Evolutionary conservation across 2,113 vertebrate species (phyloP), one percentile per base, ranked within the genome.

Genomic region (Mohoua ochrocephala): DNA sequence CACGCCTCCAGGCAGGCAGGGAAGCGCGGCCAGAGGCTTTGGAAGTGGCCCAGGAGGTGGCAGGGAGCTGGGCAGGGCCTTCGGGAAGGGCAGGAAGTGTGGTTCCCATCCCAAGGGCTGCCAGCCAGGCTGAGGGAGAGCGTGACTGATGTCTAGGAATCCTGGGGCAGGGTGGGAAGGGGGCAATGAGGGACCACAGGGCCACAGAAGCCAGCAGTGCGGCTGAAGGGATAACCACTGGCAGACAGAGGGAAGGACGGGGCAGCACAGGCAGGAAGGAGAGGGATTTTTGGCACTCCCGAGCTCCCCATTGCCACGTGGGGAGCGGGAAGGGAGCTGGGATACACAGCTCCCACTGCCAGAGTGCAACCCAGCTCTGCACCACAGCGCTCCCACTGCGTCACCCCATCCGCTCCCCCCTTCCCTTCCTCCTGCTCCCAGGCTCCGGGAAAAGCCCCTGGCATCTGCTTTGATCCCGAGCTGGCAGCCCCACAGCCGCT

Each of bases 291-390:
- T 67, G 89, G 80, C 86, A 64, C 50, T 22, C 13, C 54, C 45
- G 13, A 42, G 54, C 42, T 87, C 57, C 17, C 67, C 44, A 6
- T 6, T 92, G 42, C 42, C 53, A 77, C 0, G 1, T 39, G 35
- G 84, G 52, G 22, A 31, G 18, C 1, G 1, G 5, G 75, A 67
- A 85, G 44, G 57, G 19, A 37, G 44, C n/a, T 78, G 52, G 56
- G 31, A 64, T 1, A 2, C 0, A 30, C 5, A 50, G 59, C 2
- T 24, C 20, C 7, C 7, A 2, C 2, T n/a, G 64, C 15, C 91
- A 54, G 56, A 33, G 27, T 0, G 31, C 80, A 88, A 26, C 63
- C 0, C 56, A 45, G 15, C 49, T n/a, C 60, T 27, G 57, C 57
- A 54, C 22, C 85, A 17, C 31, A 61, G 56, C 74, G 4, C 44